A percentile compares a stretch with the other conserved stretches of the same genome.
Conservation (phyloP, 2,888 invertebrate genomes). For the Coremacera marginata region DNA sequence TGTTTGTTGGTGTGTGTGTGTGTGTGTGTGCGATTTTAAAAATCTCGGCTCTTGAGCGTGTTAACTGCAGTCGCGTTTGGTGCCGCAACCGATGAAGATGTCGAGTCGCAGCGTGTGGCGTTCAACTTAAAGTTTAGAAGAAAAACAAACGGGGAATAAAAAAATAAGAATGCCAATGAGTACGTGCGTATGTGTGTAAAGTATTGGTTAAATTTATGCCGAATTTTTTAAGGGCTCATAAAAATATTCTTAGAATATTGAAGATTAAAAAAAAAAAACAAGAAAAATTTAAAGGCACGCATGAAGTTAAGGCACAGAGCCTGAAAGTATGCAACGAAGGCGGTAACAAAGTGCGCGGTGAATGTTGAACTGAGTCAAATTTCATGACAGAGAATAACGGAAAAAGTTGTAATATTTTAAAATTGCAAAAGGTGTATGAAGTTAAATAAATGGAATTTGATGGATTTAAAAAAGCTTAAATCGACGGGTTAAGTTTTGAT, state of each 20-base stretch:
- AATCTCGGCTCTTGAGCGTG: constrained; percentile 55
- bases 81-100: constrained; percentile 67
- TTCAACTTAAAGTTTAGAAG: neutral
- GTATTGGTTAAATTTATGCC: neutral
- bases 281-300: neutral
- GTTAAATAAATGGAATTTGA: too few species aligned
- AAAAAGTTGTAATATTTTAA: too few species aligned
- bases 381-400: too few species aligned
- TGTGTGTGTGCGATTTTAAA: constrained; percentile 21
- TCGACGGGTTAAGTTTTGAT: neutral
- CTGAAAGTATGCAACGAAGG: neutral
- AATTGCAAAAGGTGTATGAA: too few species aligned
- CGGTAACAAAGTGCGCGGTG: neutral
- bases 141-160: neutral
- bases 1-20: constrained; percentile 7
- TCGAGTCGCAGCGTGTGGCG: constrained; percentile 15
- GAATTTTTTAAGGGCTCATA: neutral
- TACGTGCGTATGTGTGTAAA: neutral
- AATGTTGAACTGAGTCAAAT: neutral
- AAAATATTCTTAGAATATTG: neutral
- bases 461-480: neutral
- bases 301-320: neutral
- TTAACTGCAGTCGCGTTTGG: constrained; percentile 69
- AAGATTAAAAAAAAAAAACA: neutral
- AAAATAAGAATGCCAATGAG: neutral